Base-by-base conservation (phyloP, 2,113 vertebrate species). In the Cyrtonyx montezumae region DNA sequence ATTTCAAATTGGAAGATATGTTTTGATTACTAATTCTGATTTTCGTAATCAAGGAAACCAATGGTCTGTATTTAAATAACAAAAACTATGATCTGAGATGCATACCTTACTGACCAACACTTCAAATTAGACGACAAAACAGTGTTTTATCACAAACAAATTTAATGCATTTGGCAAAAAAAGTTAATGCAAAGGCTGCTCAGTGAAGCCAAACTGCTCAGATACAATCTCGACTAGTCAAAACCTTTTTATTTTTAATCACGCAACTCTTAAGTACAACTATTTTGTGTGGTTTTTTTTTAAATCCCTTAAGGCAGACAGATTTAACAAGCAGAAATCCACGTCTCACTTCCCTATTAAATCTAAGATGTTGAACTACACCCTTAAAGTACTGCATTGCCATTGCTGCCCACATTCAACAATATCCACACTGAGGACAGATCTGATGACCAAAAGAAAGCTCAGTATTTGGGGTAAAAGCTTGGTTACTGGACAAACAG, bases 211-310 rank as follows among this genome's bases (percentile, higher is more conserved):
- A 65, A 71, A 55, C n/a, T 69, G 26, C 80, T 90, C 88, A 88
- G 67, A 96, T 89, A 82, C 25, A 32, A 94, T 93, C 92, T 87
- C 32, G 12, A 49, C 73, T 81, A 84, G 70, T 70, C 88, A 94
- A 45, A 84, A 81, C 36, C 26, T 90, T 84, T 84, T 78, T 75
- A 63, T 78, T 94, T 94, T 91, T 81, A 90, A 93, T 90, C 87
- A 90, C 1, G 2, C 73, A 94, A 77, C 32, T 88, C 81, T 42
- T 86, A 87, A 69, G 73, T 55, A 71, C 21, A 63, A 66, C 26
- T 87, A 36, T 82, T 88, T 28, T 28, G 26, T 16, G 26, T 16
- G 28, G 26, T 13, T 88, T 79, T 90, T 75, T 45, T 66, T 91
- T 61, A 88, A 92, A 79, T 92, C 78, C 70, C 71, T 55, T 34